These are phyloP conservation scores for Gadopsis bispinosus DNA, from an alignment of 2,797 vertebrate genomes.

Conservation along the genomic window DNA sequence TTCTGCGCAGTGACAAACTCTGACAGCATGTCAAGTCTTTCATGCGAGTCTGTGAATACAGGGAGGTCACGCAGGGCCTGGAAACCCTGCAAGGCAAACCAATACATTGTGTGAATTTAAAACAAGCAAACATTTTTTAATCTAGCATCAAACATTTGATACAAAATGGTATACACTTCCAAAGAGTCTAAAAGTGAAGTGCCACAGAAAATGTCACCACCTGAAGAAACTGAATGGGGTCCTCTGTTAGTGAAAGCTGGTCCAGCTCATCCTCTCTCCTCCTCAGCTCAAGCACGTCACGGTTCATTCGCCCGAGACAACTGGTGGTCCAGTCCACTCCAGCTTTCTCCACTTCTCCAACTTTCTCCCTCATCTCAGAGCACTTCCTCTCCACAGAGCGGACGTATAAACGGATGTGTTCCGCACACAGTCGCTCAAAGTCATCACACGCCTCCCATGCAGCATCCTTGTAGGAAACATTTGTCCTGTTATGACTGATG, in stretches of 20 bases:
- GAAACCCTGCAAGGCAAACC: slow-evolving; percentile 37
- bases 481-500: neutral
- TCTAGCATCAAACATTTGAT: neutral
- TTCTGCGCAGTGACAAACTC: slow-evolving; percentile 42
- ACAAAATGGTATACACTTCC: neutral
- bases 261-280: slow-evolving; percentile 33
- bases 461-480: slow-evolving; percentile 50
- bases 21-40: neutral
- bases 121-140: neutral
- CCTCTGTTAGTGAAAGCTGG: slow-evolving; percentile 47
- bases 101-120: neutral
- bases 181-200: neutral
- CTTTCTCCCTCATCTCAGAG: slow-evolving; percentile 61
- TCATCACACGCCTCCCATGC: slow-evolving; percentile 58
- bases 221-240: slow-evolving; percentile 67
- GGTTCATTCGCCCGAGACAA: slow-evolving; percentile 29
- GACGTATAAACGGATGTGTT: slow-evolving; percentile 16
- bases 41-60: slow-evolving; percentile 3
- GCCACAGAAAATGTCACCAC: slow-evolving; percentile 30
- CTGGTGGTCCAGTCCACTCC: slow-evolving; percentile 51
- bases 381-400: slow-evolving; percentile 49
- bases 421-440: slow-evolving; percentile 44
- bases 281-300: slow-evolving; percentile 47
- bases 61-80: slow-evolving; percentile 32
- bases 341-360: slow-evolving; percentile 58